Base-by-base conservation (phyloP, 2,888 invertebrate genomes). In the Coremacera marginata region DNA sequence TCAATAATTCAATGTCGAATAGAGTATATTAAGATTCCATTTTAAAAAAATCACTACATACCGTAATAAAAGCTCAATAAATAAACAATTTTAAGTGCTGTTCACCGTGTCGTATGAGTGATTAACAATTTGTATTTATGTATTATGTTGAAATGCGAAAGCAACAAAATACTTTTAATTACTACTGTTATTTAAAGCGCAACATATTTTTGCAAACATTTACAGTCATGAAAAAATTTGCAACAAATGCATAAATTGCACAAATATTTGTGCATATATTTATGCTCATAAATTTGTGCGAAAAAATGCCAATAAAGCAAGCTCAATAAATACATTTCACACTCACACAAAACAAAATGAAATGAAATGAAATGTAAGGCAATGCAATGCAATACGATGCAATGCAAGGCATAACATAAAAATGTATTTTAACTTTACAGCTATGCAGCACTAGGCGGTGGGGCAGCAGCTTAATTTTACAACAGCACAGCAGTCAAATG, bases 311-410 rank as follows among this genome's bases (percentile, higher is more conserved):
- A 70, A 70, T 70, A 70, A 70, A 70, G 70, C 49, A 34, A 52
- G 55, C 55, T 52, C 70, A 55, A 70, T 70, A 70, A 70, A 70
- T 70, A 70, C 55, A 70, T 70, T 70, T 70, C 34, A 55, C 70
- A n/a, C 70, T 70, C 70, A 52, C 34, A 52, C 37, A 55, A n/a
- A 55, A 19, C 55, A 19, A 55, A 70, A 52, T 55, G 44, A 22
- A 68, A 44, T 44, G 44, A 44, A 44, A 44, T 44, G 44, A 4
- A 55, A 19, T 27, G 31, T n/a, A 70, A 31, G 34, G 44, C 14
- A 68, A 44, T 44, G 44, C 11, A 68, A 44, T 44, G 44, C 11
- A 14, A 44, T 44, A 7, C 60, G 14, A 14, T 34, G 63, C 31
- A 63, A 63, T 63, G 63, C 16, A 63, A 34, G 14, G 22, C 55